Evolutionary conservation across 2,797 vertebrate species (phyloP), one percentile per base, ranked within the genome.

Genomic region (Epinephelus coioides): DNA sequence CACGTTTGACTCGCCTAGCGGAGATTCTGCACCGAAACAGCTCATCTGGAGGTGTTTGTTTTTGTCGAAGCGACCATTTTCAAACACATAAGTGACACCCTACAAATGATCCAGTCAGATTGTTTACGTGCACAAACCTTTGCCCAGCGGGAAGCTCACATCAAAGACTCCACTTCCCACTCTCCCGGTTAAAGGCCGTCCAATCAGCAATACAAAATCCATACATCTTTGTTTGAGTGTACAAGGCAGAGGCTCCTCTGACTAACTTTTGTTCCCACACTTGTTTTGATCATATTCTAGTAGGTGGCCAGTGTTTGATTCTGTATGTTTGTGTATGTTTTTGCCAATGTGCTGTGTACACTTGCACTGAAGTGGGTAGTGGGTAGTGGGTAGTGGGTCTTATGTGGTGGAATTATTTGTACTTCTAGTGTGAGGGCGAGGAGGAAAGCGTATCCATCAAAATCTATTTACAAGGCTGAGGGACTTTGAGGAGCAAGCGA

Each of bases 381-480:
- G 83, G 76, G 79, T 76, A 80, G 83, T 70, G 83, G 76, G 79
- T 76, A 80, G 83, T 70, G 71, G 79, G 83, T 70, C 78, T 89
- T 86, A 63, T 82, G 82, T 66, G 76, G 56, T 73, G 62, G 88
- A 88, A 81, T 91, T 88, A 90, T 92, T 90, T 94, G 90, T 91
- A 88, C 68, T 88, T 81, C 0, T 34, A 91, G 78, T 76, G 61
- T 83, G 90, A 90, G 91, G 78, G 86, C 69, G 85, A 85, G 87
- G 81, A 83, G 81, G 81, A 89, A 91, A 92, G 90, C 85, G 79
- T 88, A 90, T 93, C 92, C 92, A 91, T 91, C 88, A 81, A 92
- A 94, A 94, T 94, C 90, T 93, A 91, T 94, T 94, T 92, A 92
- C 91, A 94, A 92, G 87, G 82, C 85, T n/a, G 64, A 89, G 90